These are phyloP conservation scores for Capitella teleta DNA, from an alignment of 1,140 invertebrate species.

Conservation along the genomic window DNA sequence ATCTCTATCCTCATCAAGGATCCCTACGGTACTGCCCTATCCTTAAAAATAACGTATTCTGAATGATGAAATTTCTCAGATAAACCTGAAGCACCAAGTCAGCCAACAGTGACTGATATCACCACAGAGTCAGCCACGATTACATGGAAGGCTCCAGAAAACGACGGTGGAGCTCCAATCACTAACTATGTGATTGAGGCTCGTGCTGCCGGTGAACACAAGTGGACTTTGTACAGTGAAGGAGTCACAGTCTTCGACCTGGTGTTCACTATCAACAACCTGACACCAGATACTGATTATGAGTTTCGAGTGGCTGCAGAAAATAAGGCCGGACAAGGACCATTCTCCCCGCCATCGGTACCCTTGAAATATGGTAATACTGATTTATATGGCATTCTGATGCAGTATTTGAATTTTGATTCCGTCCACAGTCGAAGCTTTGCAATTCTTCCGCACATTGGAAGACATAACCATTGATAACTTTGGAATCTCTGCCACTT, in stretches of 20 bases:
- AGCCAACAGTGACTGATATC: slow-evolving; percentile 63
- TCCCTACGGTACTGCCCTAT: slow-evolving; percentile 76
- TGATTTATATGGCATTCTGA: too few species aligned
- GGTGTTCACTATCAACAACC: slow-evolving; percentile 42
- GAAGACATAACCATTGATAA: too few species aligned
- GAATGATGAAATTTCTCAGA: slow-evolving; percentile 50
- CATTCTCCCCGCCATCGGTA: slow-evolving; percentile 82
- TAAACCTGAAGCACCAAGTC: slow-evolving; percentile 23
- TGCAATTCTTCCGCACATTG: too few species aligned
- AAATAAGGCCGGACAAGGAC: slow-evolving; percentile 87
- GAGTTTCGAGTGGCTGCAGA: slow-evolving; percentile 93
- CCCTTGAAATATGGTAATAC: slow-evolving; percentile 53
- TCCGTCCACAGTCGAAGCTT: too few species aligned
- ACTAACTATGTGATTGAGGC: slow-evolving; percentile 81
- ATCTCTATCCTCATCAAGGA: slow-evolving; percentile 50
- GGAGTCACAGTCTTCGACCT: slow-evolving; percentile 9
- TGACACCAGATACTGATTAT: slow-evolving; percentile 88
- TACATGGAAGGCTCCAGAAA: slow-evolving; percentile 73
- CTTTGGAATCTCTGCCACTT: slow-evolving; percentile 15
- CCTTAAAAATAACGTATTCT: slow-evolving; percentile 80
- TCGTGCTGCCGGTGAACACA: slow-evolving; percentile 10
- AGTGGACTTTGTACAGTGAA: slow-evolving; percentile 5
- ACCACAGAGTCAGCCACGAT: slow-evolving; percentile 89
- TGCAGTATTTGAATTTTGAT: too few species aligned
- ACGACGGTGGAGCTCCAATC: slow-evolving; percentile 90